Percentiles rank a stretch among this genome's conserved stretches.
phyloP scores from a whole-genome alignment of 2,888 invertebrate species.

The Euspilapteryx auroguttella region DNA sequence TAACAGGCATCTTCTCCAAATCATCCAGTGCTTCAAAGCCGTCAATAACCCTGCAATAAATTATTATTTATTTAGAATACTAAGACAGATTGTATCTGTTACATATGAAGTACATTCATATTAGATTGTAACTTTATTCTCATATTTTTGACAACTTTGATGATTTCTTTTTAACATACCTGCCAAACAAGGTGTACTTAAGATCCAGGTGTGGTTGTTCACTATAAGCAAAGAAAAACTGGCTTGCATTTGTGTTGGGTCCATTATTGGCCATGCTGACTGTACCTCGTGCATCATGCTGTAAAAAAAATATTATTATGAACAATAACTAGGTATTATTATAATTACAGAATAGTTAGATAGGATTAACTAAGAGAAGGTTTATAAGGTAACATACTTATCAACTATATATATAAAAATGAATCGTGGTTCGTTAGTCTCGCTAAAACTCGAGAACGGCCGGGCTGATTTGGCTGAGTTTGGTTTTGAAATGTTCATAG shows the following conservation, averaged over 20 bases:
- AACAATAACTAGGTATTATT: not conserved
- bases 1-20: slow-evolving; percentile 91
- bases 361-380: no score
- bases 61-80: slow-evolving; percentile 2
- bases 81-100: no score
- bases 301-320: slow-evolving; percentile 10
- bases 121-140: no score
- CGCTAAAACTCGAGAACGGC: no score
- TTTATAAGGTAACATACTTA: no score
- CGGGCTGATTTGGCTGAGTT: no score
- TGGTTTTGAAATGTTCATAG: no score
- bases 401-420: no score
- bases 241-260: slow-evolving; percentile 95
- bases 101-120: no score
- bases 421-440: no score
- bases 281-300: slow-evolving; percentile 86
- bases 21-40: slow-evolving; percentile 96
- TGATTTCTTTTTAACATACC: slow-evolving; percentile 61
- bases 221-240: slow-evolving; percentile 95
- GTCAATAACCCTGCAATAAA: slow-evolving; percentile 85
- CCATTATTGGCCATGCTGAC: slow-evolving; percentile 99
- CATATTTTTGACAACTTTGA: no score
- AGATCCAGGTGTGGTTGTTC: slow-evolving; percentile 95
- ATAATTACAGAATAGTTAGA: not conserved
- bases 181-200: slow-evolving; percentile 96